Evolutionary conservation across 2,888 invertebrate genomes (phyloP).

Genomic region (Rapana venosa): DNA sequence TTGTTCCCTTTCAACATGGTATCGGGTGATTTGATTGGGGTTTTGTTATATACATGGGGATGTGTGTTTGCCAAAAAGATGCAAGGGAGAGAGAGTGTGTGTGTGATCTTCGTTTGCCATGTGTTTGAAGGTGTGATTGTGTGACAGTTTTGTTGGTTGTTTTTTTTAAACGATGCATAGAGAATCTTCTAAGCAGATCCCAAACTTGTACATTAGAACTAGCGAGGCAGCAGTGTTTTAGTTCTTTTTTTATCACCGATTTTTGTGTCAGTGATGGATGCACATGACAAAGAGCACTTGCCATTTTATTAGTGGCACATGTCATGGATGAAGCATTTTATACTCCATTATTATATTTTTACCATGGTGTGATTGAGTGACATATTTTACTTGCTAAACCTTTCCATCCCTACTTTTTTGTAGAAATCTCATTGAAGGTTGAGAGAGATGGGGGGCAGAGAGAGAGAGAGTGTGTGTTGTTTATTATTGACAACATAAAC

Average conservation of each 20-base stretch:
- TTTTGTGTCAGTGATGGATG: neutral
- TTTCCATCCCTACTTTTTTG: neutral
- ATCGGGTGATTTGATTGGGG: neutral
- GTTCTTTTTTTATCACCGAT: neutral
- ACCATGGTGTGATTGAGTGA: neutral
- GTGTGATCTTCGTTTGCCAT: neutral
- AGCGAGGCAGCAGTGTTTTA: conserved; percentile 20
- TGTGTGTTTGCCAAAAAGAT: neutral
- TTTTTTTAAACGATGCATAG: conserved; percentile 16
- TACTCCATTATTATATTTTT: neutral
- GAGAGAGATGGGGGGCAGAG: neutral
- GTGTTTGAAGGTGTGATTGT: neutral
- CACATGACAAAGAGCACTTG: neutral
- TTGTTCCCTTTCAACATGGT: too few relatives aligned
- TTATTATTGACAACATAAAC: too few relatives aligned
- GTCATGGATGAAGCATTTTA: neutral
- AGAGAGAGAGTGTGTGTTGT: neutral
- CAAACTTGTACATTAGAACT: neutral
- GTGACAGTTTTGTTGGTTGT: neutral
- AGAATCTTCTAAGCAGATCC: conserved; percentile 14
- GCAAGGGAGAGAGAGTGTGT: neutral
- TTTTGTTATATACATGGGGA: neutral
- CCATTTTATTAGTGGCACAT: neutral
- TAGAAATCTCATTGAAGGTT: neutral
- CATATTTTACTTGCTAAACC: neutral